Evolutionary conservation across 2,113 vertebrate genomes (phyloP).

Genomic region (Cricetomys ansorgei): DNA sequence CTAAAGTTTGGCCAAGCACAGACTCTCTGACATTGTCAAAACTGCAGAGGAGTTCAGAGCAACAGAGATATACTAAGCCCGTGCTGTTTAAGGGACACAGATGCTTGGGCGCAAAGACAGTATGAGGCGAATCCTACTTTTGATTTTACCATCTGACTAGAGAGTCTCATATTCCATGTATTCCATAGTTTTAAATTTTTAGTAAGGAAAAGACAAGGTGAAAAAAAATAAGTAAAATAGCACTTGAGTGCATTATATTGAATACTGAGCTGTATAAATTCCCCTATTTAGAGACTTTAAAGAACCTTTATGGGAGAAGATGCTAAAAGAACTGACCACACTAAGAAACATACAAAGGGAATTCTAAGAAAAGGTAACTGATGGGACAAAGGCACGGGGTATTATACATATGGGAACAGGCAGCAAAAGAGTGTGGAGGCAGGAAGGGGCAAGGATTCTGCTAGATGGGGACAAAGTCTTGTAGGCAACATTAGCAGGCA

Average conservation of each 20-base stretch:
- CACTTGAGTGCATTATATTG: neutral
- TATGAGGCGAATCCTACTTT: neutral
- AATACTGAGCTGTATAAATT: neutral
- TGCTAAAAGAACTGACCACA: neutral
- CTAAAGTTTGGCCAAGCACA: neutral
- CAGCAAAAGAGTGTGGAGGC: too few relatives aligned
- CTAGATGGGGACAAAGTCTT: neutral
- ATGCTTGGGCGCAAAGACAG: neutral
- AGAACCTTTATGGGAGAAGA: neutral
- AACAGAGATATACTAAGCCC: neutral
- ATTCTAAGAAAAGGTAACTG: neutral
- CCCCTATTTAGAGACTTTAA: too few relatives aligned
- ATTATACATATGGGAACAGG: neutral
- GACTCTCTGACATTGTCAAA: neutral
- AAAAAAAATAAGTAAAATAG: neutral
- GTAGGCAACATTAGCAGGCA: neutral
- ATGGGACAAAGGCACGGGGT: neutral
- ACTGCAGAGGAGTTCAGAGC: neutral
- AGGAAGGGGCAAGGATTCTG: neutral
- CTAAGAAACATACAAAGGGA: neutral
- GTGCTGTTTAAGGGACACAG: too few relatives aligned
- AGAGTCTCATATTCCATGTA: neutral
- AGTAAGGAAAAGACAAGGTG: neutral
- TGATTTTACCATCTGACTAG: neutral
- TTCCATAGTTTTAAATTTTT: neutral